Base-by-base conservation (phyloP, 2,797 vertebrate genomes). In the Telmatherina bonti region DNA sequence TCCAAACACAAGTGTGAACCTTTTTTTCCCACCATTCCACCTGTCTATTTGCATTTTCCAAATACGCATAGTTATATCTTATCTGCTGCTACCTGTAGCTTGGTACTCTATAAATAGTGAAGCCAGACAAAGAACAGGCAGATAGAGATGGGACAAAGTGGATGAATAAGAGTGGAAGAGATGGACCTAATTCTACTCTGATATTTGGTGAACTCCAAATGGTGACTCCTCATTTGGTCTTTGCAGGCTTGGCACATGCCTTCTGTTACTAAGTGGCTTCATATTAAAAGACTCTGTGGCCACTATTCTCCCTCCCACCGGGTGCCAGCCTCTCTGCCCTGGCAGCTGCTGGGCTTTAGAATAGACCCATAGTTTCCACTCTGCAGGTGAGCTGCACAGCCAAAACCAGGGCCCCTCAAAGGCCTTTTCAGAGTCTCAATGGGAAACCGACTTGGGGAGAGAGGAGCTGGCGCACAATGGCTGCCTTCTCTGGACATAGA, bases 261-360 rank as follows among this genome's bases (percentile, higher is more conserved):
- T 95, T 95, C 95, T 95, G 95, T 94, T 95, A 94, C 94, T 95
- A 93, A 95, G 95, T 93, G 95, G 95, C 95, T 94, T 94, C 91
- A 92, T 94, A 94, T 94, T 95, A 94, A 95, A 95, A 94, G 82
- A 90, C 92, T 94, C 92, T 86, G 89, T 82, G 62, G 93, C 86
- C 54, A 61, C 93, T 91, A 92, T 95, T 96, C 94, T 95, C 91
- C 77, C 61, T 89, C 94, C 94, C 94, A 90, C 93, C 81, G 93
- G 95, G 95, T 95, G 93, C 95, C 92, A 93, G 94, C 93, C 93
- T 93, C 93, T 94, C 93, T 95, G 94, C 94, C 94, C 93, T 93
- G 94, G 93, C 95, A 96, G 95, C 95, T 96, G 96, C 94, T 95
- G 94, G 76, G 91, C 87, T 82, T 89, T 87, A 93, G 93, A 94